A percentile compares a stretch with the other conserved stretches of the same genome.
These are phyloP conservation scores for Dicycla oo DNA, from an alignment of 2,888 invertebrate genomes.

Conservation along the genomic window DNA sequence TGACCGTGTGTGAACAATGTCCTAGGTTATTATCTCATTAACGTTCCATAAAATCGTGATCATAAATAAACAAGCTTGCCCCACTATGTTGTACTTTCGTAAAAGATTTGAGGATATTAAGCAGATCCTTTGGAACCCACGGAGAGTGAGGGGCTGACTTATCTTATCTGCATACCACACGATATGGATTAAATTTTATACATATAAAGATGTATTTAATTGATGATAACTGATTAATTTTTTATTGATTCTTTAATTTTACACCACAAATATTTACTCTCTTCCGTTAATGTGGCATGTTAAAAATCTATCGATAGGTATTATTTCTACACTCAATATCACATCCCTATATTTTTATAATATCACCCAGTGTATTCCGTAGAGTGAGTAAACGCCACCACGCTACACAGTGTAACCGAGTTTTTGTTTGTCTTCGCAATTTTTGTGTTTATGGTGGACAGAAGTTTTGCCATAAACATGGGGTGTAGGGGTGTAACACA, in stretches of 20 bases:
- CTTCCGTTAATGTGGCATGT: neutral
- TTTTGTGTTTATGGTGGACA: conserved; percentile 43
- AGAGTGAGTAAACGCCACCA: conserved; percentile 45
- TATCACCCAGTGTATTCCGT: conserved; percentile 45
- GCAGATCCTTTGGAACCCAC: neutral
- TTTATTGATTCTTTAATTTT: no score
- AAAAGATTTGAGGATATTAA: neutral
- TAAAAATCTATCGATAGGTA: conserved; percentile 13
- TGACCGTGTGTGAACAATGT: no score
- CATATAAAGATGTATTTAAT: neutral
- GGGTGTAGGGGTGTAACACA: conserved; percentile 21
- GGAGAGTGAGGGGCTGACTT: neutral
- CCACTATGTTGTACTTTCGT: neutral
- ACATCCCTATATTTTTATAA: conserved; percentile 48
- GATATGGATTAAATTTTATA: no score
- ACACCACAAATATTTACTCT: neutral
- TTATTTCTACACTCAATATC: neutral
- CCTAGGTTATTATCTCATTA: no score
- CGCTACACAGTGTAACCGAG: conserved; percentile 32
- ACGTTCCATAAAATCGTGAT: neutral
- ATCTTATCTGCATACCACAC: neutral
- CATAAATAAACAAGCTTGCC: neutral
- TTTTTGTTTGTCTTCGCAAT: conserved; percentile 53
- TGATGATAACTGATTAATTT: neutral
- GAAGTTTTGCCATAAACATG: conserved; percentile 47